Conservation (phyloP, 2,797 vertebrate species). For the Siniperca obscura region DNA sequence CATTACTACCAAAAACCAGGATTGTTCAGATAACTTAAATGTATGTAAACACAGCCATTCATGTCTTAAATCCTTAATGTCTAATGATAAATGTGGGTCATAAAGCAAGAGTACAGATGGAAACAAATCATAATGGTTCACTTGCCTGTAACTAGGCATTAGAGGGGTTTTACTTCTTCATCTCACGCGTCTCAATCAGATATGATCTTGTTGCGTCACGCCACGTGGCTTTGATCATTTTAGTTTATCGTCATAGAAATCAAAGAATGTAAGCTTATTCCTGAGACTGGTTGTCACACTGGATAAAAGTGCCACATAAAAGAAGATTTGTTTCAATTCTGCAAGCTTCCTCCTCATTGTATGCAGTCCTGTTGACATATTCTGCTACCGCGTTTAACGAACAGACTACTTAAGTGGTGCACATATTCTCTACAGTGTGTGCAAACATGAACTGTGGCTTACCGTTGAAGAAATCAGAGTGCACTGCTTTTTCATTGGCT, state of each 20-base stretch:
- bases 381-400: not conserved
- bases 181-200: not conserved
- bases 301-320: not conserved
- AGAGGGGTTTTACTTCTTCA: not conserved
- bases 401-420: not conserved
- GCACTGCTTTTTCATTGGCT: constrained; percentile 96
- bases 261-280: not conserved
- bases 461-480: constrained; percentile 96
- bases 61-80: not conserved
- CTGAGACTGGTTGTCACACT: not conserved
- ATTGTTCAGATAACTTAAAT: not conserved
- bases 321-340: not conserved
- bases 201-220: not conserved
- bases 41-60: not conserved
- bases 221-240: not conserved
- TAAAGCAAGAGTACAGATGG: not conserved
- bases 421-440: not conserved
- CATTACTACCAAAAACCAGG: not conserved
- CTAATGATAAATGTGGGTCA: not conserved
- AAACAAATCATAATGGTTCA: not conserved
- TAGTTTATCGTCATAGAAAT: not conserved
- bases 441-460: constrained; percentile 19
- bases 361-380: not conserved
- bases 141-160: not conserved
- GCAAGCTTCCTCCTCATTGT: not conserved